Evolutionary conservation across 2,113 vertebrate genomes (phyloP).

Genomic region (Callospermophilus lateralis): DNA sequence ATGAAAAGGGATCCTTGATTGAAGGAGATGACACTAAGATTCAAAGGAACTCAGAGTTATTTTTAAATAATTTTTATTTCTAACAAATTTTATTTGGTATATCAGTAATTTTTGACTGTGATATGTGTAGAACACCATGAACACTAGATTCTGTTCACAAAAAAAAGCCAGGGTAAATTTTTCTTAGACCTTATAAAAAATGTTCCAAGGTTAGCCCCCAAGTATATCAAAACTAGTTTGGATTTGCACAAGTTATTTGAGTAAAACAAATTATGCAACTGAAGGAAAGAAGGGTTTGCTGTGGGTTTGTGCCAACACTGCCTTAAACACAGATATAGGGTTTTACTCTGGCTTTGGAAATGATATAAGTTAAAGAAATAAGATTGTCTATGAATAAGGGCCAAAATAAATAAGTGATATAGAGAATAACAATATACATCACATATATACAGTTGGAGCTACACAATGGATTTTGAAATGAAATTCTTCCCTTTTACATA

Average conservation of each 20-base stretch:
- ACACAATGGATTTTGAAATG: slow-evolving; percentile 19
- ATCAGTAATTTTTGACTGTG: background rate
- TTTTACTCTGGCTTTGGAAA: slow-evolving; percentile 17
- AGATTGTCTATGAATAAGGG: background rate
- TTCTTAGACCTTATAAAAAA: background rate
- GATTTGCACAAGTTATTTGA: slow-evolving; percentile 33
- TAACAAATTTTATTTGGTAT: background rate
- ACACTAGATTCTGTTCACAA: background rate
- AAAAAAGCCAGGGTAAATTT: background rate
- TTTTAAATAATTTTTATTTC: background rate
- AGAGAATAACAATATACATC: background rate
- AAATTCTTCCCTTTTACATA: slow-evolving; percentile 22
- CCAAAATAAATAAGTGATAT: background rate
- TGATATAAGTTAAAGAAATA: background rate
- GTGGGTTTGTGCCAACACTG: background rate
- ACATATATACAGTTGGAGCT: background rate
- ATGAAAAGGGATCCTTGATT: no score
- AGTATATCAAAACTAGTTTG: slow-evolving; percentile 5
- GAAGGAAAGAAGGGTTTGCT: slow-evolving; percentile 14
- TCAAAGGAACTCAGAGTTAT: background rate
- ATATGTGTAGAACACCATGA: background rate
- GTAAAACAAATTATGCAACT: slow-evolving; percentile 41
- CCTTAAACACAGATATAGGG: background rate
- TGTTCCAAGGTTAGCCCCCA: slow-evolving; percentile 21
- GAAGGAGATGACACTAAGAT: background rate